Conservation (phyloP, 30 jellyfish, hydroid and myxozoan species). For the Mastigias papua region DNA sequence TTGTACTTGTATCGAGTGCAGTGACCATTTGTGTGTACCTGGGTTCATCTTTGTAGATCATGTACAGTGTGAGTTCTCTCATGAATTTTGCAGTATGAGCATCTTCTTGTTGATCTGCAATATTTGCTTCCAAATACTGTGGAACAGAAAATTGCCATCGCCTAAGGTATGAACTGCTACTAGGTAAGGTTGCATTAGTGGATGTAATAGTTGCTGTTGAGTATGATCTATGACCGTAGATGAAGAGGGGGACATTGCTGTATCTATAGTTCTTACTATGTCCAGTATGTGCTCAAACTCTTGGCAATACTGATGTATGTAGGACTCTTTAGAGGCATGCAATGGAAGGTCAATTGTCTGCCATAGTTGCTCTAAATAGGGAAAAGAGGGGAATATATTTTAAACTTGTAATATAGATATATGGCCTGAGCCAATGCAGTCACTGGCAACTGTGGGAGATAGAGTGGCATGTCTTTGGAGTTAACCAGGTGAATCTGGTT, state of each 20-base stretch:
- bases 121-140: constrained; percentile 18
- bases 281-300: neutral
- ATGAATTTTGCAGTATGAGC: neutral
- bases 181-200: neutral
- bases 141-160: constrained; percentile 25
- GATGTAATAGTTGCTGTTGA: neutral
- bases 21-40: too few relatives aligned
- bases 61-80: neutral
- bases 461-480: too few relatives aligned
- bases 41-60: neutral
- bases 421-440: neutral
- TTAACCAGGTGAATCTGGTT: too few relatives aligned
- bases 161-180: neutral
- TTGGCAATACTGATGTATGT: neutral
- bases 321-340: neutral
- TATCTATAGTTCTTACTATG: neutral
- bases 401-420: neutral
- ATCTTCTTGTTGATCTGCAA: neutral
- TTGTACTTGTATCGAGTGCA: neutral
- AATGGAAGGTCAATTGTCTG: neutral
- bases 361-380: neutral
- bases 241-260: neutral
- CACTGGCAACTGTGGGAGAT: too few relatives aligned
- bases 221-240: neutral
- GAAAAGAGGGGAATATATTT: neutral